phyloP scores from a whole-genome alignment of 2,888 invertebrate genomes.

The Stenodema calcarata region DNA sequence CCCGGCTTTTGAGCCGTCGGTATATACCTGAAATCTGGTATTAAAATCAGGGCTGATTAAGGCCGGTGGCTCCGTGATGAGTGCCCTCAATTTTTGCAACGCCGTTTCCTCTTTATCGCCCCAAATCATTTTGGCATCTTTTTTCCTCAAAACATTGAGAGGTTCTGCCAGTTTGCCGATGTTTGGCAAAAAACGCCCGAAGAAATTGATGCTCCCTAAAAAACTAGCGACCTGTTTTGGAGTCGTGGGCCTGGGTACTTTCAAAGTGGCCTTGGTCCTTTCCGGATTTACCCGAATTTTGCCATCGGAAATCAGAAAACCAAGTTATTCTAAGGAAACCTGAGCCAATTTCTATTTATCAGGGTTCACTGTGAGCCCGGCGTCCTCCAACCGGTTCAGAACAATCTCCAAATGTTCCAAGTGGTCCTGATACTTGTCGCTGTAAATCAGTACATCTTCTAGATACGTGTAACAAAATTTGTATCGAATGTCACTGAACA shows the following conservation, averaged over 20 bases:
- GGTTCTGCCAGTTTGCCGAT: too few species aligned
- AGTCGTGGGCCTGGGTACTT: too few species aligned
- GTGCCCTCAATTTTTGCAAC: background rate
- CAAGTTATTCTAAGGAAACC: conserved; percentile 17
- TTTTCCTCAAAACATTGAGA: too few species aligned
- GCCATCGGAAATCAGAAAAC: too few species aligned
- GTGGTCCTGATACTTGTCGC: conserved; percentile 42
- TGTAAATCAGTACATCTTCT: conserved; percentile 51
- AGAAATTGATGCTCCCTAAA: background rate
- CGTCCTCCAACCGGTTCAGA: conserved; percentile 48
- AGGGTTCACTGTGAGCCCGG: conserved; percentile 56
- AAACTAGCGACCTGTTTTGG: too few species aligned
- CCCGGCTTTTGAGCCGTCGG: too few species aligned
- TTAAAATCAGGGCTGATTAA: too few species aligned
- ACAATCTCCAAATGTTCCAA: too few species aligned
- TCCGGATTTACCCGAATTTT: too few species aligned
- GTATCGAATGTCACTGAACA: conserved; percentile 51
- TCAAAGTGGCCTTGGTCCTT: background rate
- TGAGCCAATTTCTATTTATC: conserved; percentile 52
- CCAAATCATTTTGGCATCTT: too few species aligned
- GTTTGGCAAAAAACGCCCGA: background rate
- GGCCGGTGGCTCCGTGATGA: background rate
- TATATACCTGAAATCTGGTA: too few species aligned
- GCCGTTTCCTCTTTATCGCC: too few species aligned
- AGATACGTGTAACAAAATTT: conserved; percentile 51